Conservation (phyloP, 2,797 vertebrate genomes). For the Stomatorhinus walkeri region DNA sequence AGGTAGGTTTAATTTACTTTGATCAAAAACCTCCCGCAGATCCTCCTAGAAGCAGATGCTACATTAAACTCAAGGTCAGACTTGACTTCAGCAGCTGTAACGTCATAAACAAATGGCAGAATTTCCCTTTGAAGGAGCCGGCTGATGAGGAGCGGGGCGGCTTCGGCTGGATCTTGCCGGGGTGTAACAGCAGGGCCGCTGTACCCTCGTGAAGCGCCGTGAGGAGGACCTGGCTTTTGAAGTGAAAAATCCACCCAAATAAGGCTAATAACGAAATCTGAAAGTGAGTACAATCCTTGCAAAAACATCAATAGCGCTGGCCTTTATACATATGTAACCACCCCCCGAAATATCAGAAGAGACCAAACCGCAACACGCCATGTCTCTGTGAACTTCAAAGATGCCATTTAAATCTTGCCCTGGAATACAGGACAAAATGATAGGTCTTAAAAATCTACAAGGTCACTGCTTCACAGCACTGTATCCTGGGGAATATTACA, state of each 20-base stretch:
- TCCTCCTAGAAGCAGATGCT: neutral
- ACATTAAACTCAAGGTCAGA: conserved; percentile 8
- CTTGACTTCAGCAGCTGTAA: neutral
- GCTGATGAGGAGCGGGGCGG: neutral
- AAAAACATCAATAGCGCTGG: neutral
- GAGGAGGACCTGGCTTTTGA: neutral
- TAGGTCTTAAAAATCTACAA: neutral
- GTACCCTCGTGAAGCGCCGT: neutral
- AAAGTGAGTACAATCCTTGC: neutral
- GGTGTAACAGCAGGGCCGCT: neutral
- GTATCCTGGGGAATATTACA: neutral
- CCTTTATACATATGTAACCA: neutral
- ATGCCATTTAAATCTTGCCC: neutral
- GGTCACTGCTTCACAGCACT: neutral
- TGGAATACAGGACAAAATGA: neutral
- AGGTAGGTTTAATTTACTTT: neutral
- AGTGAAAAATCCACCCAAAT: neutral
- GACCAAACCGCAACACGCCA: neutral
- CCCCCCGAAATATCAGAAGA: neutral
- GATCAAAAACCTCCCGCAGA: neutral
- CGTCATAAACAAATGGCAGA: neutral
- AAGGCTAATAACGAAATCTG: neutral
- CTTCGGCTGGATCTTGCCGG: neutral
- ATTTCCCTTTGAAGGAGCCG: neutral
- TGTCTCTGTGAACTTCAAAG: neutral